A percentile compares a stretch with the other conserved stretches of the same genome.
Evolutionary conservation across 2,888 invertebrate species (phyloP).

Genomic region (Eustalomyia histrio): DNA sequence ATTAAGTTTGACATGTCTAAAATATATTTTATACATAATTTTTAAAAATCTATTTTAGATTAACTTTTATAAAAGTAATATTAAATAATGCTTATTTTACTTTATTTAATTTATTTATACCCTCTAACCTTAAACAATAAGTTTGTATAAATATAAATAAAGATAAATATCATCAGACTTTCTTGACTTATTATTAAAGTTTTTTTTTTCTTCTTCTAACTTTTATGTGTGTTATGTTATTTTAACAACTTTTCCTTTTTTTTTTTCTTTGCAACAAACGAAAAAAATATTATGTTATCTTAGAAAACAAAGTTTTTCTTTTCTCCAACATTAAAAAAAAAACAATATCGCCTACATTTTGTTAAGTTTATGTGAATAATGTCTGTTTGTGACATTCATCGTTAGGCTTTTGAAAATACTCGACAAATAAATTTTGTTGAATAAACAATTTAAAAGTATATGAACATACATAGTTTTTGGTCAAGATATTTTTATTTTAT

Average conservation of each 20-base stretch:
- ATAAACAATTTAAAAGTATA: not conserved
- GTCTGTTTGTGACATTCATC: constrained; percentile 1
- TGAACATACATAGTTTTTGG: not conserved
- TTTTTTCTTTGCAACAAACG: not conserved
- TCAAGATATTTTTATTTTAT: constrained; percentile 42
- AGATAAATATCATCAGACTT: constrained; percentile 36
- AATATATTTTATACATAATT: too few relatives aligned
- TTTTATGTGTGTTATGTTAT: constrained; percentile 16
- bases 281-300: constrained; percentile 12
- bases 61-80: not conserved
- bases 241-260: constrained; percentile 30
- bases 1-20: too few relatives aligned
- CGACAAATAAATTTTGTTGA: not conserved
- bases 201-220: constrained; percentile 27
- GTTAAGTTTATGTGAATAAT: not conserved
- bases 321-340: not conserved
- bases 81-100: constrained; percentile 5
- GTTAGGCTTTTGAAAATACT: not conserved
- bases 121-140: not conserved
- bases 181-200: constrained; percentile 43
- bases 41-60: too few relatives aligned
- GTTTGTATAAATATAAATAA: constrained; percentile 22
- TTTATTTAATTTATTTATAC: constrained; percentile 3
- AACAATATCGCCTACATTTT: not conserved
- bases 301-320: constrained; percentile 3